Conservation (phyloP, 2,888 invertebrate species). For the Ditula angustiorana region DNA sequence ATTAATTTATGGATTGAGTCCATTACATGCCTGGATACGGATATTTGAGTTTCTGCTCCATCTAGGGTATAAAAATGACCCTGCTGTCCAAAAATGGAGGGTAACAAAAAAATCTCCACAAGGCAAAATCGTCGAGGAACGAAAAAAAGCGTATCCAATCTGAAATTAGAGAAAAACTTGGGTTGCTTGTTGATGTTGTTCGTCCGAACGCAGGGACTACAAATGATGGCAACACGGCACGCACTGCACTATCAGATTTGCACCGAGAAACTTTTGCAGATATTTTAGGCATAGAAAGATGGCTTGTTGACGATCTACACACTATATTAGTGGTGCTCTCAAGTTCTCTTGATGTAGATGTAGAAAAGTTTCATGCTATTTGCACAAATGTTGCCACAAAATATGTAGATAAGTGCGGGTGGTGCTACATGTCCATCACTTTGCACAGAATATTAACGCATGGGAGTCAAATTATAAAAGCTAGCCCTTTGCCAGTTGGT, state of each 20-base stretch:
- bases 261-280: neutral
- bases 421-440: slow-evolving; percentile 13
- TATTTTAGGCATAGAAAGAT: slow-evolving; percentile 11
- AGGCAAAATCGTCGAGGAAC: neutral
- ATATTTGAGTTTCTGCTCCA: neutral
- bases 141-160: neutral
- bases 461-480: slow-evolving; percentile 13
- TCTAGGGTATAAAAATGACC: slow-evolving; percentile 4
- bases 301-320: slow-evolving; percentile 12
- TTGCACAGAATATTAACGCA: slow-evolving; percentile 20
- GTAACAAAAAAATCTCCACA: neutral
- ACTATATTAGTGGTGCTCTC: slow-evolving; percentile 10
- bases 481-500: slow-evolving; percentile 5
- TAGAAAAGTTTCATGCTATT: slow-evolving; percentile 8
- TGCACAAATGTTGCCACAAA: slow-evolving; percentile 3
- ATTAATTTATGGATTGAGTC: neutral
- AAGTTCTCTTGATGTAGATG: slow-evolving; percentile 2
- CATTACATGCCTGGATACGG: neutral
- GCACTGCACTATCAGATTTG: neutral
- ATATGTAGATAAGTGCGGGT: slow-evolving; percentile 1
- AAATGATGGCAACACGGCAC: slow-evolving; percentile 2
- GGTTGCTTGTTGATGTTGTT: neutral
- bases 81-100: neutral
- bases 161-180: slow-evolving; percentile 1
- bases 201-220: slow-evolving; percentile 10